phyloP scores from a whole-genome alignment of 2,113 vertebrate genomes.

The Polypterus senegalus region DNA sequence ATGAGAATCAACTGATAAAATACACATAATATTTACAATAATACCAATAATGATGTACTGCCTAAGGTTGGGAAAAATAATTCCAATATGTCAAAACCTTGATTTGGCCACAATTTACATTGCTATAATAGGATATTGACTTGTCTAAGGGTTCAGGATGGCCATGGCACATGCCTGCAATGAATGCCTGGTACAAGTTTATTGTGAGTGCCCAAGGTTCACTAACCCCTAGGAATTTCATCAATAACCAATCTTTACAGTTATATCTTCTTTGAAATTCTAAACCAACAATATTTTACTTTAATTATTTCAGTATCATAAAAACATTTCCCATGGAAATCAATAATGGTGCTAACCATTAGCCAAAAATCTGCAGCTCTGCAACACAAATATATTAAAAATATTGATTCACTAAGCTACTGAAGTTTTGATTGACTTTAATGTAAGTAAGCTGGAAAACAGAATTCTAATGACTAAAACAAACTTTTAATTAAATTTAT shows the following conservation, averaged over 20 bases:
- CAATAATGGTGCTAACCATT: constrained; percentile 85
- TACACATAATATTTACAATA: constrained; percentile 29
- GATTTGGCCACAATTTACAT: constrained; percentile 89
- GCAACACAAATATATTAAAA: constrained; percentile 70
- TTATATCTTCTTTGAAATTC: constrained; percentile 73
- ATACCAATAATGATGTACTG: constrained; percentile 56
- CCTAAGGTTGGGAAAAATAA: constrained; percentile 52
- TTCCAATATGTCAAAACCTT: constrained; percentile 58
- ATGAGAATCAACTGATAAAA: constrained; percentile 21
- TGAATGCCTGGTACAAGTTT: constrained; percentile 74
- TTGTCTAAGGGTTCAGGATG: constrained; percentile 73
- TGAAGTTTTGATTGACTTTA: constrained; percentile 64
- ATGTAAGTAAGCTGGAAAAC: constrained; percentile 66
- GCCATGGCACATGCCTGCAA: constrained; percentile 69
- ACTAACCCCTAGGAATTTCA: constrained; percentile 72
- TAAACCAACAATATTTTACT: constrained; percentile 53
- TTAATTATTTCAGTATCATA: constrained; percentile 77
- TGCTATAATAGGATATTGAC: constrained; percentile 97
- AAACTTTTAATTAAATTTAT: constrained; percentile 74
- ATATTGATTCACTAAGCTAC: constrained; percentile 64
- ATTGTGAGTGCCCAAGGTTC: constrained; percentile 85
- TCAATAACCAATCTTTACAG: constrained; percentile 96
- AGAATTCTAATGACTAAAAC: constrained; percentile 64
- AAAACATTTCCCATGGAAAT: constrained; percentile 87
- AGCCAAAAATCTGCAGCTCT: constrained; percentile 71